A percentile compares a stretch with the other conserved stretches of the same genome.
Evolutionary conservation across 2,888 invertebrate genomes (phyloP).

Genomic region (Euplagia quadripunctaria): DNA sequence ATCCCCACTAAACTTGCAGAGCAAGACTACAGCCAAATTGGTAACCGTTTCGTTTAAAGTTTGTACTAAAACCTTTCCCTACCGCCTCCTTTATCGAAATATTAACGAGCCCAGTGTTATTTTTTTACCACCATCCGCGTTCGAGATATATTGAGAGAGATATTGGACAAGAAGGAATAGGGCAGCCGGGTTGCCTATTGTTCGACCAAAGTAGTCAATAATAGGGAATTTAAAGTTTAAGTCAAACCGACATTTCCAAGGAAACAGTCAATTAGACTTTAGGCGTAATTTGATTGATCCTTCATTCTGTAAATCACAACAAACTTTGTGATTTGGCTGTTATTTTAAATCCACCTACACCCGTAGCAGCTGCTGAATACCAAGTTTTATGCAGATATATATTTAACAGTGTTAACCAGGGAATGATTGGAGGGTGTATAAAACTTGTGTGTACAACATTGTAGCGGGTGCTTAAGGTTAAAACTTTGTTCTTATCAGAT

Average conservation of each 20-base stretch:
- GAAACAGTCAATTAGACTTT: not conserved
- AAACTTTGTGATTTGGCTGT: not conserved
- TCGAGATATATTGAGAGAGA: conserved; percentile 17
- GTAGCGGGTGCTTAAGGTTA: not conserved
- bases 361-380: conserved; percentile 22
- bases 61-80: conserved; percentile 71
- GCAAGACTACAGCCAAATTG: conserved; percentile 74
- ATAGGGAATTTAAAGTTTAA: no score
- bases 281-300: not conserved
- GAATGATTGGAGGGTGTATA: conserved; percentile 46
- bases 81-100: conserved; percentile 71
- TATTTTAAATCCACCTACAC: conserved; percentile 10
- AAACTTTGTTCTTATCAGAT: conserved; percentile 25
- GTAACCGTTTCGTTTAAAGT: conserved; percentile 58
- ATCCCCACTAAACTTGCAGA: conserved; percentile 49
- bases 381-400: conserved; percentile 35
- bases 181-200: not conserved
- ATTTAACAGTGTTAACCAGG: conserved; percentile 43
- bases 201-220: not conserved
- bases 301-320: not conserved
- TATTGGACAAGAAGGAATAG: not conserved
- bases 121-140: conserved; percentile 32
- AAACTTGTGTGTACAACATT: conserved; percentile 34
- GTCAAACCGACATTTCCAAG: no score
- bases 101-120: conserved; percentile 37